Evolutionary conservation across 2,888 invertebrate genomes (phyloP), one percentile per base, ranked within the genome.

Genomic region (Gerris lacustris): DNA sequence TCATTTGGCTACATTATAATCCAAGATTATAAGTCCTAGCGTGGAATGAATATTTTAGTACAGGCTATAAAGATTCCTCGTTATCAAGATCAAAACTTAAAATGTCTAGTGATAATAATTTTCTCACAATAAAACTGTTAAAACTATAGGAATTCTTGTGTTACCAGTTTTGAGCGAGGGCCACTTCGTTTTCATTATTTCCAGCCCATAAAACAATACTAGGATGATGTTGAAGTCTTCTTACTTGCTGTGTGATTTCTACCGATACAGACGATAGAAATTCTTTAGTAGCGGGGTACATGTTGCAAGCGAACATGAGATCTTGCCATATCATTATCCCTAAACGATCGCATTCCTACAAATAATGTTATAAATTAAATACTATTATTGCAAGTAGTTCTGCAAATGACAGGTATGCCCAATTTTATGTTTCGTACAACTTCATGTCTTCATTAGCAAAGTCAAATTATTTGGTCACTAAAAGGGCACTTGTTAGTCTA

Each of bases 281-380:
- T 1, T 84, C 82, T 0, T 81, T 77, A 71, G 86, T 85, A 0
- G 86, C 84, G 0, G 97, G 97, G 81, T 99, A 99, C 89, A 98
- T 90, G 31, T 91, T 86, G 79, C 95, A 96, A 0, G 96, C 97
- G 80, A 96, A 99, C 88, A 96, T 92, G 79, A 97, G 88, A 80
- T 99, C 98, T 80, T 99, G 97, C 97, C 97, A 99, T 70, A 99
- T 88, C 77, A 98, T 83, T 67, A 98, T 89, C 0, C 98, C 98
- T 68, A 91, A 82, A 78, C 90, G 85, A 79, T 98, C 96, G 70
- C 95, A 93, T 55, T 88, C 79, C 74, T 82, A 77, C 44, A 71
- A 69, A 18, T 71, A 63, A 67, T 62, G 44, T 45, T 44, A 66
- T 69, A 44, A 62, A 62, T 62, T 15, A 62, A 62, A 62, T 62